phyloP scores from a whole-genome alignment of 1,140 invertebrate species.

The Batillaria attramentaria region DNA sequence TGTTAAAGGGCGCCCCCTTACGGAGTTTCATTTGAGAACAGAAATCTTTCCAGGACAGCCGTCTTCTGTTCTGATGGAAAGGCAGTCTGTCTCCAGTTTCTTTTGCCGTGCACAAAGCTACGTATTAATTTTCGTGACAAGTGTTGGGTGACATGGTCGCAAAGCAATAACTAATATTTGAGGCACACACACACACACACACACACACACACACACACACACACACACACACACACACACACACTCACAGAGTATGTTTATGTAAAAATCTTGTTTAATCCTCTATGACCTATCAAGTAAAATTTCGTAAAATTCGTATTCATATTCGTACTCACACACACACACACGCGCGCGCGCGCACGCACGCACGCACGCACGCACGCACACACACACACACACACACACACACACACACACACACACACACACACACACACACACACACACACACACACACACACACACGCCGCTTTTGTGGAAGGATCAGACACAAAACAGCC shows the following conservation, averaged over 20 bases:
- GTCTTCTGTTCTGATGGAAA: no score
- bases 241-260: neutral
- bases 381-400: slow-evolving; percentile 6
- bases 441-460: neutral
- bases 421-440: neutral
- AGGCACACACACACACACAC: slow-evolving; percentile 12
- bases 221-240: slow-evolving; percentile 13
- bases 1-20: no score
- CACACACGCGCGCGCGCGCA: slow-evolving; percentile 3
- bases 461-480: neutral
- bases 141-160: neutral
- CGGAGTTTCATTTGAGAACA: no score
- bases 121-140: neutral
- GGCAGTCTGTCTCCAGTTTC: no score
- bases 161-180: neutral
- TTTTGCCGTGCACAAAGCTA: no score
- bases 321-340: neutral
- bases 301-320: neutral
- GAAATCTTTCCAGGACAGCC: no score
- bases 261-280: no score
- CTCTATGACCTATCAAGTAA: no score
- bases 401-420: slow-evolving; percentile 22
- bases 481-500: no score
- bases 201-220: slow-evolving; percentile 19
- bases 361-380: neutral